Percentiles rank a stretch among this genome's conserved stretches.
Conservation (phyloP, 2,888 invertebrate species). For the Megamerina dolium region DNA sequence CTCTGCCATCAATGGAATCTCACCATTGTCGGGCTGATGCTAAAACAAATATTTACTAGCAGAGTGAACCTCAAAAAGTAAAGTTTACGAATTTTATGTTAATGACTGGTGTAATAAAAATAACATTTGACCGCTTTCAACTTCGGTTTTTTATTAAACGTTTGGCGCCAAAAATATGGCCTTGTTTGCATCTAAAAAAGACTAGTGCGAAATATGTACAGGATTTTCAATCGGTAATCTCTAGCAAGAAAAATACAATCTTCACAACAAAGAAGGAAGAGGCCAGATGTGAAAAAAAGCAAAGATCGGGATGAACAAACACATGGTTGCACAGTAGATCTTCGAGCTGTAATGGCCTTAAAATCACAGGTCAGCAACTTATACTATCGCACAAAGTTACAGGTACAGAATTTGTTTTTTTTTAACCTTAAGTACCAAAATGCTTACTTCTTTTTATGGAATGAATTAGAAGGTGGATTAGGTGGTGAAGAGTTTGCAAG, state of each 20-base stretch:
- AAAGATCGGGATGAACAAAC: no score
- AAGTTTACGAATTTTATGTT: not conserved
- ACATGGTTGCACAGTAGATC: no score
- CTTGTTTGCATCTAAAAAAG: not conserved
- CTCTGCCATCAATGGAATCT: constrained; percentile 2
- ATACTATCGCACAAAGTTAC: constrained; percentile 4
- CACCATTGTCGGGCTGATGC: constrained; percentile 3
- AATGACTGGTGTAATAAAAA: no score
- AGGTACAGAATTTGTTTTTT: not conserved
- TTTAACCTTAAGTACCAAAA: constrained; percentile 1
- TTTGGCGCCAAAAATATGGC: not conserved
- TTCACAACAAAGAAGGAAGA: no score
- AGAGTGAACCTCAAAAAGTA: not conserved
- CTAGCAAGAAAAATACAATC: constrained; percentile 25
- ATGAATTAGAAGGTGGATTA: constrained; percentile 7
- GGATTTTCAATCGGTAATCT: constrained; percentile 23
- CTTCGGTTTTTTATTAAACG: no score
- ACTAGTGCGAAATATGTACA: constrained; percentile 13
- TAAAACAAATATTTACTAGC: constrained; percentile 4
- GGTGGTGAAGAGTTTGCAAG: constrained; percentile 12
- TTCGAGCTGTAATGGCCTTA: constrained; percentile 2
- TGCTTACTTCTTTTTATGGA: constrained; percentile 3
- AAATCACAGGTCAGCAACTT: constrained; percentile 1
- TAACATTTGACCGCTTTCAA: no score
- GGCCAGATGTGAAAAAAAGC: no score